Percentiles rank a stretch among this genome's conserved stretches.
Evolutionary conservation across 2,888 invertebrate species (phyloP).

Genomic region (Rhingia rostrata): DNA sequence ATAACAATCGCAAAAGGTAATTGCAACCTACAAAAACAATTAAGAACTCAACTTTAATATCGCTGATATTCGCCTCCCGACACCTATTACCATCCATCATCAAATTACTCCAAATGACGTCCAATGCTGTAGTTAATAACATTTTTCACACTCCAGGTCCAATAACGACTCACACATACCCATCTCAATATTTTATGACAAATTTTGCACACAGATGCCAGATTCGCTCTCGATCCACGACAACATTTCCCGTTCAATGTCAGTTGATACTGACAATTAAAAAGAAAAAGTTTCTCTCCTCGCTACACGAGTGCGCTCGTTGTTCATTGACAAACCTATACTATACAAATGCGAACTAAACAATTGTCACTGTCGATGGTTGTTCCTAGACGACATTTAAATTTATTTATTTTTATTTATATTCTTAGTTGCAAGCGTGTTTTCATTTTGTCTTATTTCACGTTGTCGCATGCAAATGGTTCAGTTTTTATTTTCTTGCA

Average conservation of each 20-base stretch:
- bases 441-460: neutral
- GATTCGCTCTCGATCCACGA: conserved; percentile 33
- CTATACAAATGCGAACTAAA: conserved; percentile 25
- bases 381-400: conserved; percentile 45
- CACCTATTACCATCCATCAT: neutral
- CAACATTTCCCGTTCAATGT: conserved; percentile 39
- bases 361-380: conserved; percentile 56
- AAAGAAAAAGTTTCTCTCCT: conserved; percentile 29
- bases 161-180: neutral
- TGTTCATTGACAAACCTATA: conserved; percentile 61
- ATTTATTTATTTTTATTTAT: conserved; percentile 6
- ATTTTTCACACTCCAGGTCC: neutral
- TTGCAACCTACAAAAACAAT: neutral
- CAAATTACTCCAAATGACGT: no score
- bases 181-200: neutral
- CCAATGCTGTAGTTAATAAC: conserved; percentile 1
- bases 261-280: conserved; percentile 44
- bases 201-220: neutral
- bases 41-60: neutral
- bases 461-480: conserved; percentile 31
- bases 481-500: conserved; percentile 27
- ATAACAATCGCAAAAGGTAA: conserved; percentile 1
- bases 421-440: conserved; percentile 24
- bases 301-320: neutral
- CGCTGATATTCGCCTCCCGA: neutral